phyloP scores from a whole-genome alignment of 2,888 invertebrate genomes.

The Plemyria rubiginata region DNA sequence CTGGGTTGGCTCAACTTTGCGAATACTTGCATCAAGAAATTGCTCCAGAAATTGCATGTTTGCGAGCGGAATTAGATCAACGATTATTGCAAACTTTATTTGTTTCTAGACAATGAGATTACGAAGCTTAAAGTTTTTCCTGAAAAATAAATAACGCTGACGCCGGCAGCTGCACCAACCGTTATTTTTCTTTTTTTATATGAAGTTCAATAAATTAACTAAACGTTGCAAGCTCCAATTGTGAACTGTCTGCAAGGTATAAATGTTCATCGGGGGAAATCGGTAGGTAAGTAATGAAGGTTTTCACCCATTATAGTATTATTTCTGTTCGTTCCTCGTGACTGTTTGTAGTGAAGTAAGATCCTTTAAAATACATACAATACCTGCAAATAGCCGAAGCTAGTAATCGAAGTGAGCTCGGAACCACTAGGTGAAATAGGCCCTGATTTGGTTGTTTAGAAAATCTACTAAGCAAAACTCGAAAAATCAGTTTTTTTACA shows the following conservation, averaged over 20 bases:
- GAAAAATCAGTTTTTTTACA: no score
- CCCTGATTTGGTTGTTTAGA: no score
- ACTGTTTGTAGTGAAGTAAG: no score
- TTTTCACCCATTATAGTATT: background rate
- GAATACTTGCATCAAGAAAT: background rate
- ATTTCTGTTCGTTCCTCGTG: background rate
- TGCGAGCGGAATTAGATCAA: slow-evolving; percentile 10
- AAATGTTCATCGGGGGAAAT: slow-evolving; percentile 2
- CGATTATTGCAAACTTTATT: slow-evolving; percentile 22
- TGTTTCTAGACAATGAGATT: slow-evolving; percentile 23
- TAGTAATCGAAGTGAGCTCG: no score
- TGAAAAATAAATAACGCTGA: slow-evolving; percentile 21
- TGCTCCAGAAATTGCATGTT: background rate
- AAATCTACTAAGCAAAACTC: no score
- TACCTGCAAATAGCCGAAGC: no score
- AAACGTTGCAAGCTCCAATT: slow-evolving; percentile 1
- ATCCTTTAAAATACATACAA: no score
- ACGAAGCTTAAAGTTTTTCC: slow-evolving; percentile 15
- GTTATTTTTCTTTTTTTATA: slow-evolving; percentile 9
- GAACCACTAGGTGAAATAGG: no score
- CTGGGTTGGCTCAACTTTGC: background rate
- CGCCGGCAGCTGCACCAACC: slow-evolving; percentile 1
- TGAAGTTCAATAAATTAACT: slow-evolving; percentile 14
- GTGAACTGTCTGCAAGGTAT: slow-evolving; percentile 2
- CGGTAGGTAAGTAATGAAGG: background rate